Evolutionary conservation across 2,113 vertebrate genomes (phyloP).

Genomic region (Pogonocichla stellata): DNA sequence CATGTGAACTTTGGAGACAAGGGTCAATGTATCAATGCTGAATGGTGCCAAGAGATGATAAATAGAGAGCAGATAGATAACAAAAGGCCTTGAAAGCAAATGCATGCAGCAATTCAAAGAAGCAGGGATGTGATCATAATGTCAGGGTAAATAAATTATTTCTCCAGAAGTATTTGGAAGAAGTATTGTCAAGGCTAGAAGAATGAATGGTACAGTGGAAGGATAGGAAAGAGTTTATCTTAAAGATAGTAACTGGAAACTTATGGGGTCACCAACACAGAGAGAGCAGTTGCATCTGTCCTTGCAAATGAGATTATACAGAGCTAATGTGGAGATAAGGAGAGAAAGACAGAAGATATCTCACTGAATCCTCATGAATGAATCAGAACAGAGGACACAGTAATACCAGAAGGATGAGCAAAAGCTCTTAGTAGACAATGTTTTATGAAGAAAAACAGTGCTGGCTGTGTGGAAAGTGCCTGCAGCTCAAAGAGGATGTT

Average conservation of each 20-base stretch:
- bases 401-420: not conserved
- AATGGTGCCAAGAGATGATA: not conserved
- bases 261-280: not conserved
- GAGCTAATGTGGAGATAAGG: not conserved
- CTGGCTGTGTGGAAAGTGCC: not conserved
- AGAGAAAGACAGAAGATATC: not conserved
- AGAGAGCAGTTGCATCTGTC: not conserved
- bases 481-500: not conserved
- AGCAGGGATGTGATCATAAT: not conserved
- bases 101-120: not conserved
- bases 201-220: not conserved
- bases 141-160: not conserved
- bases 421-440: not conserved
- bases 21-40: not conserved
- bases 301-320: not conserved
- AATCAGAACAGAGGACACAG: not conserved
- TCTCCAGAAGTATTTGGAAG: not conserved
- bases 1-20: not conserved
- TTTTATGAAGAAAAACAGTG: not conserved
- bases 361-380: not conserved
- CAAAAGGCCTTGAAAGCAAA: not conserved
- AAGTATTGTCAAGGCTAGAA: not conserved
- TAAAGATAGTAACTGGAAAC: not conserved
- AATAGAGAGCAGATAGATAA: not conserved
- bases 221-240: not conserved